These are phyloP conservation scores for Melitaea cinxia DNA, from an alignment of 1,140 invertebrate genomes.

Conservation along the genomic window DNA sequence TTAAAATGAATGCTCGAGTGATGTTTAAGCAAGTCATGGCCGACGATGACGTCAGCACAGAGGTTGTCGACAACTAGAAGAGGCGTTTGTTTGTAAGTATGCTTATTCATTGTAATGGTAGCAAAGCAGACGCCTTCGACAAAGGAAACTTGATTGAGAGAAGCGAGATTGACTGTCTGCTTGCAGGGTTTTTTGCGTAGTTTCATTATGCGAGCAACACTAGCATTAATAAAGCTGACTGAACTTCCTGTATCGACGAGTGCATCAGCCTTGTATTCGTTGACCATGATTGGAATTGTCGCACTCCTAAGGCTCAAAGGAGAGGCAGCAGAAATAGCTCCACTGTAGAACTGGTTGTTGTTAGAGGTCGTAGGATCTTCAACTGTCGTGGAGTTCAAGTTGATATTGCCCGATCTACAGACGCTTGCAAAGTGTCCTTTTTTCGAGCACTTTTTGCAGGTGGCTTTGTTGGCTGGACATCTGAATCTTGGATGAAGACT, in stretches of 20 bases:
- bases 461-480: no score
- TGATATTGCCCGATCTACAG: no score
- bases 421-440: no score
- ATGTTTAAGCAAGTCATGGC: constrained; percentile 1
- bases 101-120: constrained; percentile 27
- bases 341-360: no score
- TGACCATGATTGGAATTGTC: constrained; percentile 7
- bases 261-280: constrained; percentile 24
- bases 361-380: no score
- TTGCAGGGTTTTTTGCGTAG: constrained; percentile 6
- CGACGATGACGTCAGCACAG: constrained; percentile 42
- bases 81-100: constrained; percentile 30
- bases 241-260: constrained; percentile 41
- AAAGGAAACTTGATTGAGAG: constrained; percentile 21
- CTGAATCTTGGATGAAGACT: no score
- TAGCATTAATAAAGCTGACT: constrained; percentile 35
- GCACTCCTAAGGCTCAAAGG: constrained; percentile 19
- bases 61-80: constrained; percentile 36
- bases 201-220: constrained; percentile 19
- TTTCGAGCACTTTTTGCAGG: no score
- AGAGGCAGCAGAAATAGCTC: constrained; percentile 21
- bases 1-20: not conserved
- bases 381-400: no score
- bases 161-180: constrained; percentile 35
- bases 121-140: constrained; percentile 23